Percentiles rank a stretch among this genome's conserved stretches.
Evolutionary conservation across 2,113 vertebrate species (phyloP).

Genomic region (Martes martes): DNA sequence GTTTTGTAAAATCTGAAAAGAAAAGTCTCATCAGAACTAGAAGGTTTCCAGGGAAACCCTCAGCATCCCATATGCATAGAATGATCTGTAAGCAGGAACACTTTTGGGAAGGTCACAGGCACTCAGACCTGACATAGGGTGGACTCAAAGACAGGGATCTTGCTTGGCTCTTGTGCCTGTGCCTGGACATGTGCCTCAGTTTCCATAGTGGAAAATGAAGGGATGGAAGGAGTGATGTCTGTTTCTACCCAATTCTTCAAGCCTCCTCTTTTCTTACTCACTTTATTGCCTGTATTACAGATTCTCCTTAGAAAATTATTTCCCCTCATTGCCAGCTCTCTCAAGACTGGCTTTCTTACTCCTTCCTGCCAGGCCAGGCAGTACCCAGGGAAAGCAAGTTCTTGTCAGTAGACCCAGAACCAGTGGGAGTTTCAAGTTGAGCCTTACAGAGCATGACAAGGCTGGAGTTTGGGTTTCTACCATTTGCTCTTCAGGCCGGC

Average conservation of each 20-base stretch:
- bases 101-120: not conserved
- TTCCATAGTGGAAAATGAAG: not conserved
- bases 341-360: not conserved
- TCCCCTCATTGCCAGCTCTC: not conserved
- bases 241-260: not conserved
- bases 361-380: not conserved
- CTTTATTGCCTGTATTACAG: not conserved
- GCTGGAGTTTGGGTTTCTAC: not conserved
- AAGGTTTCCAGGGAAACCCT: not conserved
- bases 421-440: not conserved
- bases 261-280: not conserved
- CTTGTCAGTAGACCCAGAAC: not conserved
- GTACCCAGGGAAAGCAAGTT: not conserved
- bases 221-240: not conserved
- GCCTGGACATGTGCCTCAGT: not conserved
- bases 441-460: not conserved
- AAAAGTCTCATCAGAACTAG: not conserved
- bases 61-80: not conserved
- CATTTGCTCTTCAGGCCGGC: not conserved
- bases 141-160: not conserved
- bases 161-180: not conserved
- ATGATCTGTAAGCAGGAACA: not conserved
- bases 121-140: not conserved
- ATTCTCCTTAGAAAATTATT: not conserved
- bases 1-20: slow-evolving; percentile 54